Evolutionary conservation across 1,140 invertebrate genomes (phyloP), one percentile per base, ranked within the genome.

Genomic region (Araneus ventricosus): DNA sequence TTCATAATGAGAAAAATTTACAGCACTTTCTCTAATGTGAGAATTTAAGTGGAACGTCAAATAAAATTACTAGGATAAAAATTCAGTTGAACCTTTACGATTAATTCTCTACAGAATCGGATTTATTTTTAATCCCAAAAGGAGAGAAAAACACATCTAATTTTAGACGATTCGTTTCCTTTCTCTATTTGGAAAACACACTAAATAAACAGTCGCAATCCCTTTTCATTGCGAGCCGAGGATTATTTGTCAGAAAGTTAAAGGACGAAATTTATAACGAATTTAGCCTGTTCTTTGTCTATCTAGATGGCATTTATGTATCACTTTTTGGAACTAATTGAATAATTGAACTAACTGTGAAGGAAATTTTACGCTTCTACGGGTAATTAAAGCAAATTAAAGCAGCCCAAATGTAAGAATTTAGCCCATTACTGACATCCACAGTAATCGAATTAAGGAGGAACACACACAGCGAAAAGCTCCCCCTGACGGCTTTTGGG

Each of bases 301-400:
- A 34, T 7, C 45, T 17, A 61, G 34, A 27, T 88, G 86, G 88
- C 88, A 79, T 91, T 63, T 91, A 63, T 91, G 89, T 91, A 91
- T 91, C 89, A 84, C 89, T 91, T 67, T 67, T 59, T 91, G 39
- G 75, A 24, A 84, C 52, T 91, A 91, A 91, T 91, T 91, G 89
- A 91, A 91, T 91, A 91, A 91, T 91, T 91, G 57, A 89, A 89
- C 88, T 89, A 57, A 89, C 67, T 79, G 88, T 89, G 89, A 91
- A 91, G 79, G 80, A 91, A 91, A 91, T 91, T 91, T 91, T 57
- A 91, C 89, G 89, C 89, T 84, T 57, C 89, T 61, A 63, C 89
- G 70, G 59, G 79, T 91, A 91, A 91, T 91, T 91, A 91, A 91
- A 79, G 89, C 89, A 91, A 84, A 91, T 91, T 91, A 91, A 91